A percentile compares a stretch with the other conserved stretches of the same genome.
Conservation (phyloP, 2,888 invertebrate species). For the Amorpha juglandis region DNA sequence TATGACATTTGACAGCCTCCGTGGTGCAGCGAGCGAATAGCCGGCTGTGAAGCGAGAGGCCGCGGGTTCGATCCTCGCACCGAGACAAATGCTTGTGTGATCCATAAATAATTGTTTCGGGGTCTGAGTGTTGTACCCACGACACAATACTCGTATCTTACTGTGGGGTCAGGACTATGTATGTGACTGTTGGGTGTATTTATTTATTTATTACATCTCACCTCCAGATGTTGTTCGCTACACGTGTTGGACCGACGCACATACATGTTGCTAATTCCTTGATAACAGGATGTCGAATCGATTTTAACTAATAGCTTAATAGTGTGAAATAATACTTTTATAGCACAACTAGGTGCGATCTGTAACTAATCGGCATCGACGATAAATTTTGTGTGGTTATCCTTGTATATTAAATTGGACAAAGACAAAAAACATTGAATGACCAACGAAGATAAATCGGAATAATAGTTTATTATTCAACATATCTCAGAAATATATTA, state of each 20-base stretch:
- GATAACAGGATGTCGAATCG: constrained; percentile 15
- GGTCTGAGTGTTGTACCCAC: no score
- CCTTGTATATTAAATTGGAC: constrained; percentile 40
- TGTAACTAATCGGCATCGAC: constrained; percentile 28
- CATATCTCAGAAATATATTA: constrained; percentile 42
- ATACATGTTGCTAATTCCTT: constrained; percentile 3
- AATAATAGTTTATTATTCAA: constrained; percentile 45
- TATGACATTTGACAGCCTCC: no score
- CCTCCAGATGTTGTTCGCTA: neutral
- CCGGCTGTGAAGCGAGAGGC: no score
- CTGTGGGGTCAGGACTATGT: no score
- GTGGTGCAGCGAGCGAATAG: no score
- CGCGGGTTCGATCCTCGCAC: no score
- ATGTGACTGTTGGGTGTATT: no score
- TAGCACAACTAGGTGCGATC: constrained; percentile 15
- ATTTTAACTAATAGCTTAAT: constrained; percentile 17
- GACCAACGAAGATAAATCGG: constrained; percentile 32
- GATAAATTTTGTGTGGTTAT: constrained; percentile 39
- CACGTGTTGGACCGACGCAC: neutral
- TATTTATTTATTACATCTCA: neutral
- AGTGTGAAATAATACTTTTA: constrained; percentile 21
- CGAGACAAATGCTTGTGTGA: no score
- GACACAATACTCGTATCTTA: no score
- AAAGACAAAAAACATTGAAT: constrained; percentile 37
- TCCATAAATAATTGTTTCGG: no score